Evolutionary conservation across 2,113 vertebrate species (phyloP), one percentile per base, ranked within the genome.

Genomic region (Ariopsis seemanni): DNA sequence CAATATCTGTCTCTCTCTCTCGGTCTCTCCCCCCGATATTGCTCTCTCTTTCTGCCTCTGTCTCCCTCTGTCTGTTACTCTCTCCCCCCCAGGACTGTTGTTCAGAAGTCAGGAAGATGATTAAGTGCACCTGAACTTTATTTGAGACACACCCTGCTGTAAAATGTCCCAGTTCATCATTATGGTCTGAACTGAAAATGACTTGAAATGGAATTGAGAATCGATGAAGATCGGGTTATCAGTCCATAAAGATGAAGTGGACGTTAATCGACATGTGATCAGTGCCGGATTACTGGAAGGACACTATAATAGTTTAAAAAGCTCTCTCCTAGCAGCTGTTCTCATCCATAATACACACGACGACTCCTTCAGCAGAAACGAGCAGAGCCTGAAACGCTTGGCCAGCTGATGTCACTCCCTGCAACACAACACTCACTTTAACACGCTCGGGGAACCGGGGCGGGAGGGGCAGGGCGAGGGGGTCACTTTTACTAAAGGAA

Each of bases 351-450:
- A 27, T 34, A 53, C n/a, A 65, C 74, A 67, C 11, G 18, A 22
- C 11, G 20, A 50, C 12, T 9, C 34, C 74, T 78, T 52, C 55
- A 77, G 34, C 22, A 27, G 14, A 20, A 78, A 25, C 25, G 8
- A 11, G 50, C 42, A 63, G 69, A 75, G 55, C 84, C 57, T 62
- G 69, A 78, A 8, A 30, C 72, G n/a, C 10, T 10, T 5, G 12
- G 20, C 48, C 48, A 20, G 75, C 75, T 79, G 85, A 80, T 80
- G 74, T 67, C 85, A 86, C 60, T 67, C 60, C 42, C 50, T 34
- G 75, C 62, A 86, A 78, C 72, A 30, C 57, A 20, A 30, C 77
- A 34, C 53, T 80, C 17, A 18, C 11, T 57, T 30, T 10, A 58
- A 80, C 77, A 53, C 18, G 77, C 53, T 20, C n/a, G 4, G 77